Evolutionary conservation across 2,113 vertebrate genomes (phyloP).

Genomic region (Podocnemis expansa): DNA sequence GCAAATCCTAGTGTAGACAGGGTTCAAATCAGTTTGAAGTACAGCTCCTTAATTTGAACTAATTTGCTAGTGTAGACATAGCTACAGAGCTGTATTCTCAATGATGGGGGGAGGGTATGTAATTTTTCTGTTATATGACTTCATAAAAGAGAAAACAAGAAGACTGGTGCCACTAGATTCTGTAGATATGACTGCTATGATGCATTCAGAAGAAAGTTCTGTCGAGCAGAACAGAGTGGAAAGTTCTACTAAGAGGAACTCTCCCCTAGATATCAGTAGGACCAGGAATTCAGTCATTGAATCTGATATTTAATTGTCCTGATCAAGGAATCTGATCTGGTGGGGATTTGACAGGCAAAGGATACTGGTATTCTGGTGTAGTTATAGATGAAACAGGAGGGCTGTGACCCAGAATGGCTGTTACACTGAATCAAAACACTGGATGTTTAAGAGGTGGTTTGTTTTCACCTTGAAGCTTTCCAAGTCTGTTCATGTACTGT

Average conservation of each 20-base stretch:
- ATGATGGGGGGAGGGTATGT: neutral
- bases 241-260: no score
- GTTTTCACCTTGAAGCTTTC: neutral
- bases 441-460: constrained; percentile 23
- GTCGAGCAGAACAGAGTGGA: neutral
- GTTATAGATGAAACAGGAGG: neutral
- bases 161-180: neutral
- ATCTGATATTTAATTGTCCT: neutral
- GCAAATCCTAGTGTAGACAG: no score
- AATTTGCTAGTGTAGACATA: no score
- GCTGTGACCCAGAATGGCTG: neutral
- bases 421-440: neutral
- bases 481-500: constrained; percentile 3
- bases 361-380: constrained; percentile 4
- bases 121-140: constrained; percentile 6
- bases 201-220: neutral
- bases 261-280: neutral
- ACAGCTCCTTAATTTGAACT: no score
- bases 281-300: neutral
- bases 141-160: neutral
- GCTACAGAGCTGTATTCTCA: neutral
- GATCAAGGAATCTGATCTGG: neutral
- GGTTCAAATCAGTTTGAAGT: no score
- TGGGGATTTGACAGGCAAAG: neutral
- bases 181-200: neutral